Evolutionary conservation across 2,888 invertebrate species (phyloP).

Genomic region (Trichopria drosophilae): DNA sequence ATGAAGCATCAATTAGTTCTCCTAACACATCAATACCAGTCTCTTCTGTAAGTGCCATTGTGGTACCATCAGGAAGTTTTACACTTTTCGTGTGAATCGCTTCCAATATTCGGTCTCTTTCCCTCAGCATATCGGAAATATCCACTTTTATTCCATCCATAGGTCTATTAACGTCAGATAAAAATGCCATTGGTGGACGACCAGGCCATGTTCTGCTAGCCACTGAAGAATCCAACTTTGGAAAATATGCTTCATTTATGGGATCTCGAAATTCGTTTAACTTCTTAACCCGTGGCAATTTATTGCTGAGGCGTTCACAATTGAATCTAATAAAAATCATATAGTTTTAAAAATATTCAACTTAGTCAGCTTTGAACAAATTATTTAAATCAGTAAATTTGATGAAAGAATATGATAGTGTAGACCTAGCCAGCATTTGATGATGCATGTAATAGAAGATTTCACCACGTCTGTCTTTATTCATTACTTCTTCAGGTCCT

Average conservation of each 20-base stretch:
- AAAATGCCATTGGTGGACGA: constrained; percentile 63
- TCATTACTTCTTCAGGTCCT: constrained; percentile 67
- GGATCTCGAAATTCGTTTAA: constrained; percentile 70
- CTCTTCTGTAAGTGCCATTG: constrained; percentile 65
- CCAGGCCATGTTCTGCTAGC: constrained; percentile 78
- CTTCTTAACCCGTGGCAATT: constrained; percentile 66
- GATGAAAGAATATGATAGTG: too few species aligned
- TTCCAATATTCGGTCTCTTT: constrained; percentile 74
- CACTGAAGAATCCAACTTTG: constrained; percentile 78
- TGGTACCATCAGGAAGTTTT: constrained; percentile 63
- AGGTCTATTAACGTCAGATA: constrained; percentile 69
- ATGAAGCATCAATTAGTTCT: constrained; percentile 74
- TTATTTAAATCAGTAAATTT: too few species aligned
- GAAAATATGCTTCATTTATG: constrained; percentile 79
- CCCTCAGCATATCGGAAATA: constrained; percentile 72
- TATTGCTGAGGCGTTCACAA: constrained; percentile 74
- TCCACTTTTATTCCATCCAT: constrained; percentile 70
- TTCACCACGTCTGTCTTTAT: constrained; percentile 76
- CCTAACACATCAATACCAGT: constrained; percentile 79
- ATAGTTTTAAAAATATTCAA: too few species aligned
- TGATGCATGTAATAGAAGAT: constrained; percentile 81
- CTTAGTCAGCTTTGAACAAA: too few species aligned
- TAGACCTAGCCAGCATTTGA: constrained; percentile 69
- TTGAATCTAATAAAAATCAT: constrained; percentile 66
- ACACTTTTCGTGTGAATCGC: constrained; percentile 70